Evolutionary conservation across 1,140 invertebrate species (phyloP), one percentile per base, ranked within the genome.

Genomic region (Drosophila jambulina): DNA sequence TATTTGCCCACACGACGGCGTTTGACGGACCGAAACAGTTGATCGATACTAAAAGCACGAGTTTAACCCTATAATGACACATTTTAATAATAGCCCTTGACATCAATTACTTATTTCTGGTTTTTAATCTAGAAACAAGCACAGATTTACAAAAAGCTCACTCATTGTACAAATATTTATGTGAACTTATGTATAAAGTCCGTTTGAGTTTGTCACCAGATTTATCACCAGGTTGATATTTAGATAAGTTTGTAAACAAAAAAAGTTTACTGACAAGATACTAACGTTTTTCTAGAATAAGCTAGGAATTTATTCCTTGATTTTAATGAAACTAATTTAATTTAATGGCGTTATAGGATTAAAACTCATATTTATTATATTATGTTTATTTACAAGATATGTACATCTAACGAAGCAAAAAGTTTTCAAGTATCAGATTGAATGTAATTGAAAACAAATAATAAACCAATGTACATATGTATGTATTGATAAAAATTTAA

Each of bases 1-100:
- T 59, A 32, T 59, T 63, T 42, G 59, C 43, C 64, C 45, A 49
- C 46, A 69, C 65, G 36, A 34, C 40, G 60, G 25, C 36, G 45
- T 68, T 51, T 65, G 45, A 48, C 34, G 17, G 43, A 23, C 58
- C 32, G 45, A 61, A 64, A 43, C 36, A 64, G 62, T 64, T 64
- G 62, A 64, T 64, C 56, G 38, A 40, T 60, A 42, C 38, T 42
- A 54, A 54, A 54, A 53, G 29, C 19, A 29, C 29, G n/a, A 36
- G 3, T 34, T 69, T 67, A 65, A 67, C 45, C 61, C 46, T 27
- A n/a, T 15, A 25, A 15, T 7, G 34, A 21, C 15, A 19, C n/a
- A 23, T 3, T 15, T 32, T 15, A 45, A 19, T 4, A 32, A 19
- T 51, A 51, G n/a, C n/a, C n/a, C 9, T 13, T 12, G 17, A n/a